Evolutionary conservation across 1,140 invertebrate genomes (phyloP).

Genomic region (Artemia franciscana): DNA sequence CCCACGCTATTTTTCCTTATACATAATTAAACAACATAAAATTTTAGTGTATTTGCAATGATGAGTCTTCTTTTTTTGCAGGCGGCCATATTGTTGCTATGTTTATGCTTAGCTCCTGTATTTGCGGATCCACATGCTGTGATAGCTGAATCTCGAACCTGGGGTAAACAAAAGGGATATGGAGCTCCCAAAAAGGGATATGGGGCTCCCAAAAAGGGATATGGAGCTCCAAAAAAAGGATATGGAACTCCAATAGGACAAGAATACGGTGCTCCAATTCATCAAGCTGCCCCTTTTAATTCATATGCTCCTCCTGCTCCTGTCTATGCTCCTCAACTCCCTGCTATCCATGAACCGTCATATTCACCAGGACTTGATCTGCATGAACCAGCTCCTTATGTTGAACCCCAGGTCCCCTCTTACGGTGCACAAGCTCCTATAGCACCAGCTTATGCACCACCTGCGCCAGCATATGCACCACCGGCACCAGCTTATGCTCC

Average conservation of each 20-base stretch:
- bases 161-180: constrained; percentile 3
- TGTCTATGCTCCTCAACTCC: neutral
- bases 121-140: neutral
- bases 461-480: constrained; percentile 2
- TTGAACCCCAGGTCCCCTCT: neutral
- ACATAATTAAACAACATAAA: too few species aligned
- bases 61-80: neutral
- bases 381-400: neutral
- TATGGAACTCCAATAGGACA: neutral
- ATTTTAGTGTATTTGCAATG: too few species aligned
- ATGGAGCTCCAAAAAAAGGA: constrained; percentile 1
- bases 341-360: neutral
- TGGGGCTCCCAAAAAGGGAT: constrained; percentile 5
- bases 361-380: too few species aligned
- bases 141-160: constrained; percentile 5
- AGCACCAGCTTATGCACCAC: constrained; percentile 1
- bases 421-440: neutral
- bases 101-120: neutral
- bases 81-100: neutral
- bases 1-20: too few species aligned
- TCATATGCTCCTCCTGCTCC: constrained; percentile 7
- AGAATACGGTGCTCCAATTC: neutral
- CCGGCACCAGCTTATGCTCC: constrained; percentile 5
- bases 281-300: neutral
- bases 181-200: constrained; percentile 5